Evolutionary conservation across 2,888 invertebrate species (phyloP), one percentile per base, ranked within the genome.

Genomic region (Watsonalla cultraria): DNA sequence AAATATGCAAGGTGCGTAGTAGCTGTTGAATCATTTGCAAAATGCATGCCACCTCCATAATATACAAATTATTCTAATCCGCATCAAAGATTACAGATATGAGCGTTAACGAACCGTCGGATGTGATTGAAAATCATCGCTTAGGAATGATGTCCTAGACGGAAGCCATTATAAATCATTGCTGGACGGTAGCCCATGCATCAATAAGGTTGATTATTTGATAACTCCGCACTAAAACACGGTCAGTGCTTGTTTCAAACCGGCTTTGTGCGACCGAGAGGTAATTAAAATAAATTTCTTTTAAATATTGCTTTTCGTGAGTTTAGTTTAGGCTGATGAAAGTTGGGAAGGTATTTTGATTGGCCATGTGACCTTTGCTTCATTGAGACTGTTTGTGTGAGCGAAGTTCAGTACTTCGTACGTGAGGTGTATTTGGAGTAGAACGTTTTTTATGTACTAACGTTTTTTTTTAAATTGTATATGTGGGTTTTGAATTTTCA

Each of bases 81-180:
- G 50, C 58, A 64, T 56, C 58, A 58, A 66, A 66, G 80, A 85
- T 83, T 74, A 70, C 64, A 86, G 88, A 87, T 84, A 84, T 70
- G 72, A 60, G 62, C 75, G 80, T 86, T 90, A 90, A 90, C 90
- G 90, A 90, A 90, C 82, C 89, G 78, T 86, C 87, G 81, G 82
- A 86, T 89, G 81, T 90, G 90, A 90, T 90, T 90, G 90, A 88
- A 89, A 90, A 89, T 90, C 89, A 89, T 87, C 85, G 81, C 76
- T 74, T 78, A 86, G 86, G 79, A 84, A 87, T 82, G 83, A 80
- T 90, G 89, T 90, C 88, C 86, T 87, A 87, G 80, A 83, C 90
- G 86, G 89, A 87, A 90, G 88, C 84, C 76, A 83, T 82, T 86
- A 90, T 90, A 84, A 90, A 90, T 90, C 90, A 90, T 83, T 66